A percentile compares a stretch with the other conserved stretches of the same genome.
phyloP scores from a whole-genome alignment of 2,888 invertebrate genomes.

The Coecobrya sp. region DNA sequence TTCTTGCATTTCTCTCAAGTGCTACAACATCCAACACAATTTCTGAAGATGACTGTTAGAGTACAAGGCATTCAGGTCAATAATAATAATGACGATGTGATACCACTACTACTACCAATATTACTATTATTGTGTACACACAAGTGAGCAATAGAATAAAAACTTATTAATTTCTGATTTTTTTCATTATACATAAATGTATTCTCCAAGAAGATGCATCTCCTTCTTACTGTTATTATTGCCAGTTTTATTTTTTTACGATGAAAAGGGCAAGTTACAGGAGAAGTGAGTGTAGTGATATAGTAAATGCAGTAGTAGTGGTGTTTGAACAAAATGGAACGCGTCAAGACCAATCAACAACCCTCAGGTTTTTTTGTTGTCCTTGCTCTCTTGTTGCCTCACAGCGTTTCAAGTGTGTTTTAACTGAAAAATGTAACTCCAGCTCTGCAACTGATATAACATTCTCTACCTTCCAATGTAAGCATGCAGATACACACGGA shows the following conservation, averaged over 20 bases:
- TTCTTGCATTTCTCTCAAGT: conserved; percentile 62
- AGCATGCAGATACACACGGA: not conserved
- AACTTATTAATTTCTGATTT: conserved; percentile 70
- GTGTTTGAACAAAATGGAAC: conserved; percentile 78
- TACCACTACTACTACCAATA: not conserved
- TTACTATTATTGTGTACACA: not conserved
- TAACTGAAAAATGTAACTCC: conserved; percentile 69
- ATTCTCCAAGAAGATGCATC: conserved; percentile 18
- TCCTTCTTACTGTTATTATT: conserved; percentile 53
- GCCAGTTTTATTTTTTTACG: conserved; percentile 25
- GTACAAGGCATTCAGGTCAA: conserved; percentile 31
- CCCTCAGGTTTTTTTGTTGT: conserved; percentile 81
- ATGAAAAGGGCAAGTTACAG: conserved; percentile 76
- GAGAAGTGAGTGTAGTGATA: not conserved
- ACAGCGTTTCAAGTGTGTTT: conserved; percentile 72
- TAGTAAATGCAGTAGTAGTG: conserved; percentile 20
- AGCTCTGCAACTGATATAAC: conserved; percentile 63
- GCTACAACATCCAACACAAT: conserved; percentile 36
- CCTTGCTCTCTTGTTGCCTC: conserved; percentile 74
- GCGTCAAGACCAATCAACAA: conserved; percentile 82
- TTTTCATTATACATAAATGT: not conserved
- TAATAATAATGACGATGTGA: conserved; percentile 47
- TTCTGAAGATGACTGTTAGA: conserved; percentile 39
- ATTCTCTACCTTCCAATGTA: not conserved
- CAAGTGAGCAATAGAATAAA: conserved; percentile 22